A percentile compares a stretch with the other conserved stretches of the same genome.
Conservation (phyloP, 2,113 vertebrate genomes). For the Ellobius talpinus region DNA sequence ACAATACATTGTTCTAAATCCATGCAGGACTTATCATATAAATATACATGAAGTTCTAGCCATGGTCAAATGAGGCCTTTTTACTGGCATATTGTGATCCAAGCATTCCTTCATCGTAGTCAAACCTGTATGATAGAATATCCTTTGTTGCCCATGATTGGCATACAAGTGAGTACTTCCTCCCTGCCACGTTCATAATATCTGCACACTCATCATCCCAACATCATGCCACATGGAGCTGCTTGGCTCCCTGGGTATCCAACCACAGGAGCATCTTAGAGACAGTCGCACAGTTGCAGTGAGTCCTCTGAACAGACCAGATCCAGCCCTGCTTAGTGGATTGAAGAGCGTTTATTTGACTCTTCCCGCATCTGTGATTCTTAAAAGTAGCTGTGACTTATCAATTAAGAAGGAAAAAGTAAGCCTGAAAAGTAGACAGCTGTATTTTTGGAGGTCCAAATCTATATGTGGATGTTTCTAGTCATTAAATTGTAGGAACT, state of each 20-base stretch:
- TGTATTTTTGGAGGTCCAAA: background rate
- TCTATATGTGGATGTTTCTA: constrained; percentile 31
- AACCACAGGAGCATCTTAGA: background rate
- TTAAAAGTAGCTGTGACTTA: background rate
- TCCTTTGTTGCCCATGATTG: background rate
- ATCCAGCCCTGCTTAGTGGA: background rate
- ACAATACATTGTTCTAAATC: background rate
- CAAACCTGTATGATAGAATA: background rate
- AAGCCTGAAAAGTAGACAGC: background rate
- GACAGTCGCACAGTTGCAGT: background rate
- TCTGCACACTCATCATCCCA: background rate
- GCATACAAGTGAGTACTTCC: background rate
- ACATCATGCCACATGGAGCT: background rate
- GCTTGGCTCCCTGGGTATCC: background rate
- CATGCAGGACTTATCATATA: background rate
- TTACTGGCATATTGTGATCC: background rate
- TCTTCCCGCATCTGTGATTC: background rate
- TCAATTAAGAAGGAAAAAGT: background rate
- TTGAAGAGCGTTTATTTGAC: background rate
- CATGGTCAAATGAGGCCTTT: background rate
- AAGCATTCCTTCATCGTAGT: background rate
- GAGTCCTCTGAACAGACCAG: background rate
- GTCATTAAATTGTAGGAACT: background rate
- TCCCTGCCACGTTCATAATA: background rate
- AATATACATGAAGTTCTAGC: background rate